phyloP scores from a whole-genome alignment of 2,797 vertebrate genomes.

The Rousettus madagascariensis region DNA sequence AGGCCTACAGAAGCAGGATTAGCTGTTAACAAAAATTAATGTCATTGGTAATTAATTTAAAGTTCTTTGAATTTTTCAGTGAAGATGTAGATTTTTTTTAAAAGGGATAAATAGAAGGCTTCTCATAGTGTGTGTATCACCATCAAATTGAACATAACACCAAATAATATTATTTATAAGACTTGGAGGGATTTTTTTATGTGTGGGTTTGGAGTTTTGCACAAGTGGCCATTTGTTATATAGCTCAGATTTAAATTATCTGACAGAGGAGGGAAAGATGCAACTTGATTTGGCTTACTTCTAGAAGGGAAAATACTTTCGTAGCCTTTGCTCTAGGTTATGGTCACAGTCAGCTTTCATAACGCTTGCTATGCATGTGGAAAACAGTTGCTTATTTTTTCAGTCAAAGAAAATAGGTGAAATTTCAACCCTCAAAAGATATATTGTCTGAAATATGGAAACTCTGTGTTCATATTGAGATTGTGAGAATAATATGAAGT shows the following conservation, averaged over 20 bases:
- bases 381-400: neutral
- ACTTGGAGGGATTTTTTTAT: neutral
- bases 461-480: neutral
- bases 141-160: neutral
- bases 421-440: neutral
- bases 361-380: neutral
- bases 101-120: neutral
- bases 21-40: neutral
- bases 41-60: neutral
- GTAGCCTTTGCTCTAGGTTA: neutral
- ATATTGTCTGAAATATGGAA: neutral
- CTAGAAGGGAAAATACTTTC: neutral
- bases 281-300: neutral
- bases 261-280: neutral
- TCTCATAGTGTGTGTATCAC: neutral
- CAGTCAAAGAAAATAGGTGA: neutral
- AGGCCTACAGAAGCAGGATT: neutral
- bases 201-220: neutral
- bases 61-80: neutral
- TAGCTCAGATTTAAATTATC: neutral
- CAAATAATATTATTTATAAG: neutral
- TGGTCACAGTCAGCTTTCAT: neutral
- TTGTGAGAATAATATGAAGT: neutral
- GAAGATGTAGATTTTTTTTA: neutral
- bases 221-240: neutral